A percentile compares a stretch with the other conserved stretches of the same genome.
Evolutionary conservation across 2,888 invertebrate genomes (phyloP).

Genomic region (Cephalotes varians): DNA sequence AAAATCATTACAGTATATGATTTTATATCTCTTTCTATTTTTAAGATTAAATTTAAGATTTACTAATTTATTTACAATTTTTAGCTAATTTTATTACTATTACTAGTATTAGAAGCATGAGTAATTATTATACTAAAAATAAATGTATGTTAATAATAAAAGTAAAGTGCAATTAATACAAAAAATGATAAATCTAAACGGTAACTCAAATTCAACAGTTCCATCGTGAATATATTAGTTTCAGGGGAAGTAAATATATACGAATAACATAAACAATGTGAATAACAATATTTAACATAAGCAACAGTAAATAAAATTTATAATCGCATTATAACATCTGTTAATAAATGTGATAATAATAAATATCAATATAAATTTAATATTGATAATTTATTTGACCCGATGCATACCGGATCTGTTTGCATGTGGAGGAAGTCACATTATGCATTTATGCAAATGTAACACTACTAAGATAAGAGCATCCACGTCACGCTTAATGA

Average conservation of each 20-base stretch:
- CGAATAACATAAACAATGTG: neutral
- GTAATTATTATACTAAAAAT: neutral
- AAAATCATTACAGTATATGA: neutral
- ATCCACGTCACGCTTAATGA: neutral
- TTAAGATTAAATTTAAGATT: neutral
- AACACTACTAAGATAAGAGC: neutral
- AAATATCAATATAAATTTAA: too few relatives aligned
- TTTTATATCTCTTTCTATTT: neutral
- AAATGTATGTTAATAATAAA: neutral
- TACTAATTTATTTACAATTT: neutral
- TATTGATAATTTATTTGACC: constrained; percentile 5
- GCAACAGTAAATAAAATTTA: neutral
- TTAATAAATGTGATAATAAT: neutral
- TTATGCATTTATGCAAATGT: constrained; percentile 22
- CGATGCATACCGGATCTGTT: neutral
- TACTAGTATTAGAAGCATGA: neutral
- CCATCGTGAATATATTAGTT: neutral
- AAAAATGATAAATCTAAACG: neutral
- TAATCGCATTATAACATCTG: neutral
- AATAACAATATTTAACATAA: neutral
- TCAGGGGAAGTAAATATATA: neutral
- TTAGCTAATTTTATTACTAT: neutral
- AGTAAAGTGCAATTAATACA: neutral
- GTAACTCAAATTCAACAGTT: neutral
- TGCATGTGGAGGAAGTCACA: neutral